Evolutionary conservation across 1,140 invertebrate species (phyloP).

Genomic region (Ericerus pela): DNA sequence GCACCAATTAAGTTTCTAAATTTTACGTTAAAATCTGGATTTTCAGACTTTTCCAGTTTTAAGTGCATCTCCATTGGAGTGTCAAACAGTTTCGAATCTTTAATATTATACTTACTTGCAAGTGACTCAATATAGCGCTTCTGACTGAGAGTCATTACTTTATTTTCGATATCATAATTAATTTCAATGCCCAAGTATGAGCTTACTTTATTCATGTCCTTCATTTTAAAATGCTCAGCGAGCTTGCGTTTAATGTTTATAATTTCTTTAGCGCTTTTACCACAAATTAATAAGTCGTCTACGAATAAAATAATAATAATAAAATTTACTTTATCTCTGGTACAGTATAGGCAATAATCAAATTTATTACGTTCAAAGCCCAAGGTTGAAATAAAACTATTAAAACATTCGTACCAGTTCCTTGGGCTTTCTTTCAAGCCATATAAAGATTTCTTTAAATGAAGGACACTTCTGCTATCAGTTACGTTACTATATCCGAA

Average conservation of each 20-base stretch:
- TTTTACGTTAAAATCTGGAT: conserved; percentile 9
- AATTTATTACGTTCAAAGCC: conserved; percentile 5
- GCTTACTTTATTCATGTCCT: conserved; percentile 7
- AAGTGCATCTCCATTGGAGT: conserved; percentile 24
- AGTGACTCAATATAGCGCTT: conserved; percentile 15
- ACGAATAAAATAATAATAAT: conserved; percentile 13
- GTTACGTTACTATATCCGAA: conserved; percentile 14
- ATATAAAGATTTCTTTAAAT: conserved; percentile 22
- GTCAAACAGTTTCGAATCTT: conserved; percentile 21
- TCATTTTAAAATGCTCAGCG: not conserved
- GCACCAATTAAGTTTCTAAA: conserved; percentile 28
- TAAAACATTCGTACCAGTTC: conserved; percentile 21
- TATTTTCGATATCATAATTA: not conserved
- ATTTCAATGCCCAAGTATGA: conserved; percentile 17
- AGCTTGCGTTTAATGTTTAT: not conserved
- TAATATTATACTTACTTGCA: conserved; percentile 25
- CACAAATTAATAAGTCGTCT: conserved; percentile 12
- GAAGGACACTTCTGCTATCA: conserved; percentile 4
- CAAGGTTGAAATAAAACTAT: not conserved
- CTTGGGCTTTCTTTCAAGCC: conserved; percentile 21
- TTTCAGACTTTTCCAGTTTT: conserved; percentile 16
- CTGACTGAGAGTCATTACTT: conserved; percentile 14
- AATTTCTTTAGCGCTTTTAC: not conserved
- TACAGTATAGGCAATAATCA: conserved; percentile 17
- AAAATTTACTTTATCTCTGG: not conserved